These are phyloP conservation scores for Etia nguti DNA, from an alignment of 2,113 vertebrate species.

Conservation along the genomic window DNA sequence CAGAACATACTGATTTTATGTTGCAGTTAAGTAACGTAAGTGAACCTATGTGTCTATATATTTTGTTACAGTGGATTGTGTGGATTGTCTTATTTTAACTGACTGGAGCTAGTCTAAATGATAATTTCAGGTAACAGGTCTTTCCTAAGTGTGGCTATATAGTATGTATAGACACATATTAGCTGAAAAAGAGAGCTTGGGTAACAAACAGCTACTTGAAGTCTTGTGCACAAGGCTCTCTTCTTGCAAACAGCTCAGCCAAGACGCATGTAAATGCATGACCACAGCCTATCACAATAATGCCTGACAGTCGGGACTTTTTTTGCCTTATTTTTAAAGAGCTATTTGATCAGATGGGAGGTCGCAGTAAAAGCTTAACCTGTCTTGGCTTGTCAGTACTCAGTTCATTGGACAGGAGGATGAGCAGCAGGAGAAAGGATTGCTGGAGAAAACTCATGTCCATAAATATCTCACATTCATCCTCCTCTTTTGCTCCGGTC, in stretches of 20 bases:
- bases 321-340: not conserved
- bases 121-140: not conserved
- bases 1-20: not conserved
- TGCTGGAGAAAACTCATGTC: not conserved
- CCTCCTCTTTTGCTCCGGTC: not conserved
- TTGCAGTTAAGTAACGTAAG: not conserved
- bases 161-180: not conserved
- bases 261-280: not conserved
- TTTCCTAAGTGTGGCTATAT: not conserved
- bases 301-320: not conserved
- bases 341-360: not conserved
- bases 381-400: slow-evolving; percentile 1
- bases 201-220: not conserved
- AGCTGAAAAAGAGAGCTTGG: not conserved
- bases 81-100: not conserved
- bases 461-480: slow-evolving; percentile 34
- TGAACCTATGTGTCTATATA: not conserved
- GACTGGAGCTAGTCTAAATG: not conserved
- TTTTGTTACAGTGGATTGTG: not conserved
- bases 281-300: not conserved
- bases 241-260: not conserved
- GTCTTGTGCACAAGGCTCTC: not conserved
- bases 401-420: not conserved
- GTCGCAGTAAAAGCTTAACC: not conserved
- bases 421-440: not conserved